phyloP scores from a whole-genome alignment of 2,888 invertebrate species.

The Amiota communis region DNA sequence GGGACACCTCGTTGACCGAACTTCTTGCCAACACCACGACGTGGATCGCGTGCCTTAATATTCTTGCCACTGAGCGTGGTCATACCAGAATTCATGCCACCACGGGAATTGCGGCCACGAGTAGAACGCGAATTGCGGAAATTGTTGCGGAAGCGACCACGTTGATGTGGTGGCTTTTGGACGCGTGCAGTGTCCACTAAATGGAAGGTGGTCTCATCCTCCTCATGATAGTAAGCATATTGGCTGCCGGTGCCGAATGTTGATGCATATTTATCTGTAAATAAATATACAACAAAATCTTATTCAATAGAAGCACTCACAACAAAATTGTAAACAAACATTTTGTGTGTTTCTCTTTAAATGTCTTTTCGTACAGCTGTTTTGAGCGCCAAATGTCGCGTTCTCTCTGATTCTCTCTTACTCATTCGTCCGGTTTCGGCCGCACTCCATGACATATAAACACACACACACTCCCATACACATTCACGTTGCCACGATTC shows the following conservation, averaged over 20 bases:
- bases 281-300: neutral
- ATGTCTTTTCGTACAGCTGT: constrained; percentile 28
- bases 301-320: neutral
- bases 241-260: constrained; percentile 96
- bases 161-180: constrained; percentile 94
- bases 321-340: constrained; percentile 13
- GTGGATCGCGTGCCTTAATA: constrained; percentile 84
- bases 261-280: constrained; percentile 85
- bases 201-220: constrained; percentile 99
- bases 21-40: constrained; percentile 75
- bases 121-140: constrained; percentile 76
- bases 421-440: neutral
- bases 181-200: constrained; percentile 96
- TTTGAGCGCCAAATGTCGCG: neutral
- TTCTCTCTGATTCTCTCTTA: constrained; percentile 5
- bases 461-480: constrained; percentile 35
- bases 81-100: constrained; percentile 82
- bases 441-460: constrained; percentile 31
- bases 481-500: constrained; percentile 60
- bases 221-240: constrained; percentile 99
- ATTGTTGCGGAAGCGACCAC: constrained; percentile 90
- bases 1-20: constrained; percentile 83
- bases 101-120: constrained; percentile 78
- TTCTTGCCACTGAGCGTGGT: constrained; percentile 89
- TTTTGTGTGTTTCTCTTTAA: constrained; percentile 23